Conservation (phyloP, 1,140 invertebrate genomes). For the Eueides isabella region DNA sequence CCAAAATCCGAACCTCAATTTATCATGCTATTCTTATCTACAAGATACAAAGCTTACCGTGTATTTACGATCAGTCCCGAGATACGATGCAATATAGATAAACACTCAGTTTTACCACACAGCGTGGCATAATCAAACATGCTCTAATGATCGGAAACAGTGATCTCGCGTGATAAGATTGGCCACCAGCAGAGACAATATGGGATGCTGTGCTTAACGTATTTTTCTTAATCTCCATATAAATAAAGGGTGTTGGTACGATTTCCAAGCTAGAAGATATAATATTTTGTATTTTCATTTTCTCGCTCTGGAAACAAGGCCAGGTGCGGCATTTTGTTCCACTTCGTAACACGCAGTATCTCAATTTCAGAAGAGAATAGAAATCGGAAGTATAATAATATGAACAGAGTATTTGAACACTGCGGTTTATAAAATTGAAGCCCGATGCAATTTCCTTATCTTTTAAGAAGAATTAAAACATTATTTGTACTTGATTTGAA, state of each 20-base stretch:
- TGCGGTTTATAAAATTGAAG: no score
- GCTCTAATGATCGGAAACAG: slow-evolving; percentile 58
- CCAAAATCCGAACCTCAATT: neutral
- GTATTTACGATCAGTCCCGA: slow-evolving; percentile 48
- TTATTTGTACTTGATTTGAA: neutral
- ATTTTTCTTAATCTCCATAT: slow-evolving; percentile 6
- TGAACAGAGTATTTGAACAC: no score
- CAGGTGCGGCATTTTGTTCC: no score
- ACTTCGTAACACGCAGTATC: no score
- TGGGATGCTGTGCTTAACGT: neutral
- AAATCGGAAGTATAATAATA: no score
- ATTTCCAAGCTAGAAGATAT: no score
- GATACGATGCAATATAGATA: slow-evolving; percentile 49
- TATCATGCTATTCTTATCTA: slow-evolving; percentile 33
- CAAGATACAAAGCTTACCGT: slow-evolving; percentile 40
- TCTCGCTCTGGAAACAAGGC: no score
- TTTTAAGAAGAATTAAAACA: no score
- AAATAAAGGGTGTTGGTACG: no score
- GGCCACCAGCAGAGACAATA: slow-evolving; percentile 48
- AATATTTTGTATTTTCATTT: no score
- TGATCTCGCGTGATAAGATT: slow-evolving; percentile 50
- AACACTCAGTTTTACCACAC: slow-evolving; percentile 50
- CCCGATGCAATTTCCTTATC: no score
- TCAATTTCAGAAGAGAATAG: no score
- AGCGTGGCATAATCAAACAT: slow-evolving; percentile 49